Evolutionary conservation across 2,113 vertebrate genomes (phyloP), one percentile per base, ranked within the genome.

Genomic region (Paraplagusia blochii): DNA sequence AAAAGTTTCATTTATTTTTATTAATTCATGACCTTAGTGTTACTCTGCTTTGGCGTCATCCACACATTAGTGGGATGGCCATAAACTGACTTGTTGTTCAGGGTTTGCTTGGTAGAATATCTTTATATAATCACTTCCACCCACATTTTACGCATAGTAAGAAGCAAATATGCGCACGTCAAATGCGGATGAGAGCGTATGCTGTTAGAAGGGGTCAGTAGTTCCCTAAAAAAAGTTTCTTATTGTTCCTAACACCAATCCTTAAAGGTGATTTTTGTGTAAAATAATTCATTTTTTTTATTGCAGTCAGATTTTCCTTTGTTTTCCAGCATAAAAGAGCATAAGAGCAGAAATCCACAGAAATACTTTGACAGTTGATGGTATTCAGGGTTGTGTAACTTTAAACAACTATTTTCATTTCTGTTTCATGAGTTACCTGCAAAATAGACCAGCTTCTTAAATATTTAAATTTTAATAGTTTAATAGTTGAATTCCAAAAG

Each of bases 41-140:
- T 29, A 6, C 22, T 29, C 22, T 29, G 22, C 6, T 29, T 29
- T 29, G 22, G 3, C 6, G 22, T 29, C 22, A 4, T 72, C 40
- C 55, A 70, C 14, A 67, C 17, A 64, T 43, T 44, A 15, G 33
- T 19, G 36, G 19, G 36, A 58, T 44, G 48, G 59, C 38, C 33
- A 48, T 51, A 51, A 64, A 64, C 54, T 36, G 47, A 70, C 70
- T 44, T 47, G 52, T 39, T 67, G 33, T 54, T 49, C 44, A 15
- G n/a, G 40, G n/a, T 12, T 2, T 3, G 42, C 55, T 44, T 11
- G n/a, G n/a, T 53, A 53, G 5, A 79, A 52, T 43, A 17, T 18
- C 11, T 35, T 11, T 13, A 51, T 34, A 40, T 13, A 33, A 4
- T 10, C 9, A 4, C 7, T 47, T 46, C 43, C 19, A 10, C 11